Conservation (phyloP, 2,113 vertebrate species). For the Penelope pileata region DNA sequence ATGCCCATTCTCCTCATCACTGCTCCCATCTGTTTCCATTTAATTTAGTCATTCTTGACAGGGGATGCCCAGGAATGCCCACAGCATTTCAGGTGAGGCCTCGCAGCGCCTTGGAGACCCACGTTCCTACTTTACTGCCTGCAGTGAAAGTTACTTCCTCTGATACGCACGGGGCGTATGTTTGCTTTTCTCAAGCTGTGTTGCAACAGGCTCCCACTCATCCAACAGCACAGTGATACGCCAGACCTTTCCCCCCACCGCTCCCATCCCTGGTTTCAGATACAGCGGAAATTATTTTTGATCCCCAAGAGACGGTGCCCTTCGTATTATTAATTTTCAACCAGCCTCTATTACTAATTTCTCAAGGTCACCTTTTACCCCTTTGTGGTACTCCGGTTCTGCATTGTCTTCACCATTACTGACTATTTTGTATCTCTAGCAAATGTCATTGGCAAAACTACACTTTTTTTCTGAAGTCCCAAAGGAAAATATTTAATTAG, state of each 20-base stretch:
- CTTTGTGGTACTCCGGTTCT: background rate
- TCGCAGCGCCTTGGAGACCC: background rate
- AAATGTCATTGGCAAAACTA: background rate
- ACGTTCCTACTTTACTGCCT: background rate
- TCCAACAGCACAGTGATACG: background rate
- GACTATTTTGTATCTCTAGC: background rate
- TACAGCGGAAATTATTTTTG: background rate
- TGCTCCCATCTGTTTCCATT: background rate
- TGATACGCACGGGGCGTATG: background rate
- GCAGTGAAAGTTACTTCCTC: background rate
- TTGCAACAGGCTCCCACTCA: background rate
- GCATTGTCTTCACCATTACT: background rate
- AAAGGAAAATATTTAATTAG: constrained; percentile 14
- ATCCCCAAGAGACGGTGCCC: background rate
- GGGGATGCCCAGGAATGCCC: background rate
- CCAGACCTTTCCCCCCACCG: rapidly evolving
- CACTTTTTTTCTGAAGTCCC: background rate
- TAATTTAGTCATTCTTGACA: background rate
- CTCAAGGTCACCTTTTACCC: background rate
- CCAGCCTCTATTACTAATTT: background rate
- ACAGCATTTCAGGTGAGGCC: background rate
- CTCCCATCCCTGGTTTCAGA: background rate
- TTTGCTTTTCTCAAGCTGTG: background rate
- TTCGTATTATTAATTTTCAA: background rate
- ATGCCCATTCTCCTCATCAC: background rate